Evolutionary conservation across 2,797 vertebrate genomes (phyloP).

Genomic region (Smutsia temminckii): DNA sequence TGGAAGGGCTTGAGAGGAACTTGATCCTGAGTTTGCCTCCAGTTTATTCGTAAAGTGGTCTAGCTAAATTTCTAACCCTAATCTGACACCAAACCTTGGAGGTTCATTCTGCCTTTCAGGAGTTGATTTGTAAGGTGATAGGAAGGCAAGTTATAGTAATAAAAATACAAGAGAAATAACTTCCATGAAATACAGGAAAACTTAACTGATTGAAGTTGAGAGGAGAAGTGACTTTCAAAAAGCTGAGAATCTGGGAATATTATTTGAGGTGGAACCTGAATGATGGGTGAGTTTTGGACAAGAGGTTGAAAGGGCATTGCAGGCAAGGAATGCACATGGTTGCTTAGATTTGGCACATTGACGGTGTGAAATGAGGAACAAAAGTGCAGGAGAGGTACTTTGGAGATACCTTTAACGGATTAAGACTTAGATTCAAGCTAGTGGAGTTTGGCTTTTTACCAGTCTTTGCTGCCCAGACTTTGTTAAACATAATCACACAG

Average conservation of each 20-base stretch:
- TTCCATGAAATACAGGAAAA: background rate
- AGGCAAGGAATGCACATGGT: background rate
- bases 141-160: background rate
- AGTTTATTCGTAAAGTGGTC: background rate
- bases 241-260: background rate
- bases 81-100: background rate
- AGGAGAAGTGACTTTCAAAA: background rate
- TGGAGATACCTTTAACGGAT: background rate
- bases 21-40: background rate
- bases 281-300: background rate
- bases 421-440: background rate
- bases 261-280: background rate
- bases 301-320: background rate
- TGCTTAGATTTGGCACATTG: background rate
- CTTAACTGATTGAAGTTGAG: background rate
- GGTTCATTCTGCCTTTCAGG: background rate
- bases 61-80: background rate
- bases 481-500: background rate
- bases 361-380: background rate
- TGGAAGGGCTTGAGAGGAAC: background rate
- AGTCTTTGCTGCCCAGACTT: background rate
- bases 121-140: background rate
- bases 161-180: background rate
- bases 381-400: background rate
- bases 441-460: background rate